phyloP scores from a whole-genome alignment of 2,113 vertebrate species.

The Agelaius tricolor region DNA sequence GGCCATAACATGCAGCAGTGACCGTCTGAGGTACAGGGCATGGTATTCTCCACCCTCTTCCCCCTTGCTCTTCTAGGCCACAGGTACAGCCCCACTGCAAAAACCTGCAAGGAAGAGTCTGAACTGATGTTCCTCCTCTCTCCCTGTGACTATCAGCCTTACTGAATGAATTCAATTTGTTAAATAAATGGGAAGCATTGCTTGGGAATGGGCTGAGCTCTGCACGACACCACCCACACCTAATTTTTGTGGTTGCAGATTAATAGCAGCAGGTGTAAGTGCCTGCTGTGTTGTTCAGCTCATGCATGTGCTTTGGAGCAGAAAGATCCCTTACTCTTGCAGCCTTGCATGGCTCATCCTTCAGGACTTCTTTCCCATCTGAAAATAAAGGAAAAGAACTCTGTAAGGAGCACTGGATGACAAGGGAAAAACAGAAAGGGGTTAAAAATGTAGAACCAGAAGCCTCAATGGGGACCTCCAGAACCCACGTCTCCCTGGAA shows the following conservation, averaged over 20 bases:
- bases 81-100: not conserved
- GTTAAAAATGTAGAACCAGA: not conserved
- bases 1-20: not conserved
- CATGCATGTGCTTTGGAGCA: accelerated
- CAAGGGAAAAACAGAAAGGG: not conserved
- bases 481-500: not conserved
- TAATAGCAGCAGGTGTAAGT: not conserved
- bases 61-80: not conserved
- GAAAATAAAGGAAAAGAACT: not conserved
- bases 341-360: not conserved
- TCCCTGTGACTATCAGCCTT: not conserved
- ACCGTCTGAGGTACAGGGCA: not conserved
- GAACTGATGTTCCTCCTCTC: not conserved
- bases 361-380: not conserved
- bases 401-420: not conserved
- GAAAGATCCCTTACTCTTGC: not conserved
- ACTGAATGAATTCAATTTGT: not conserved
- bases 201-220: not conserved
- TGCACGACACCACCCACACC: not conserved
- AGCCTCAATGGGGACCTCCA: not conserved
- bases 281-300: not conserved
- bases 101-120: not conserved
- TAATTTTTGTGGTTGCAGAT: not conserved
- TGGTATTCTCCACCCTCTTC: not conserved
- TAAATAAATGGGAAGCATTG: not conserved